Conservation (phyloP, 2,888 invertebrate genomes). For the Tiliacea aurago region DNA sequence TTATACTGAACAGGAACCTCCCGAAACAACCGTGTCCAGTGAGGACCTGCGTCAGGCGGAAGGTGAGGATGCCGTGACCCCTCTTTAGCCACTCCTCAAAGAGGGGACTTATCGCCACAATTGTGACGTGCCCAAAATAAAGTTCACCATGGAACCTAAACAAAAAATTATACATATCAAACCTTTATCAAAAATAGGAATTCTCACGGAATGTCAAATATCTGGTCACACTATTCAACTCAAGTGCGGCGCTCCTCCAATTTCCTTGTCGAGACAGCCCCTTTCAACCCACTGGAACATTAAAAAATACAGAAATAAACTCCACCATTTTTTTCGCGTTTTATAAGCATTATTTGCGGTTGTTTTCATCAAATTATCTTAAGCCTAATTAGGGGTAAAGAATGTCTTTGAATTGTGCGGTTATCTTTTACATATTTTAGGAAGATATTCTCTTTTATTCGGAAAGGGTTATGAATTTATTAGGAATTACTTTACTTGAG, state of each 20-base stretch:
- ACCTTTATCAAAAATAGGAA: neutral
- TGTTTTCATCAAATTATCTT: constrained; percentile 71
- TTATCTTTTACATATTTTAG: constrained; percentile 54
- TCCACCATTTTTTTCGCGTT: constrained; percentile 47
- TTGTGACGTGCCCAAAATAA: too few species aligned
- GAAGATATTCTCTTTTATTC: constrained; percentile 40
- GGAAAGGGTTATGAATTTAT: constrained; percentile 58
- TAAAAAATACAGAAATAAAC: constrained; percentile 69
- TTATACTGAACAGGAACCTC: too few species aligned
- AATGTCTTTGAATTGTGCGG: constrained; percentile 55
- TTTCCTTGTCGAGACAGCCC: constrained; percentile 76
- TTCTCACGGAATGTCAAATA: constrained; percentile 23
- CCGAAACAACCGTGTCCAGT: too few species aligned
- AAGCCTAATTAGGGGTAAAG: constrained; percentile 68
- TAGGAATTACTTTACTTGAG: constrained; percentile 24
- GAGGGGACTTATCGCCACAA: too few species aligned
- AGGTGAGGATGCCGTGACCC: too few species aligned
- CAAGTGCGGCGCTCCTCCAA: constrained; percentile 72
- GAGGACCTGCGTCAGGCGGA: too few species aligned
- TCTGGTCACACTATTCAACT: constrained; percentile 62
- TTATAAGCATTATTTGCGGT: constrained; percentile 61
- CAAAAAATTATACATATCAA: neutral
- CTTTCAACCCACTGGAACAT: constrained; percentile 70
- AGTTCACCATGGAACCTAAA: too few species aligned
- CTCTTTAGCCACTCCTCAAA: too few species aligned